Conservation (phyloP, 1,140 invertebrate species). For the Musca vetustissima region DNA sequence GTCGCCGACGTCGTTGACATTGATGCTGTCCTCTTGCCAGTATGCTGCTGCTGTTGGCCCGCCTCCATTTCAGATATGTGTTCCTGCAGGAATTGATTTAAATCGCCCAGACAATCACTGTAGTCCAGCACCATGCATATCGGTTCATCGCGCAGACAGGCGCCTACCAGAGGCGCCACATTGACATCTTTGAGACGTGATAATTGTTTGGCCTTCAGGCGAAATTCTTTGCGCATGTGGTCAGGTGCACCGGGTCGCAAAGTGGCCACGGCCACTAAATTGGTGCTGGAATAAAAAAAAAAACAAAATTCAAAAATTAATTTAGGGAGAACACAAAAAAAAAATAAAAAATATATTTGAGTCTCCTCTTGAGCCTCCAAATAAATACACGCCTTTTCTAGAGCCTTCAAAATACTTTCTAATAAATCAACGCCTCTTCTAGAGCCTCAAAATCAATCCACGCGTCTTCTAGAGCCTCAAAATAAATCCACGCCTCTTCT, state of each 20-base stretch:
- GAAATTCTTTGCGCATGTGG: conserved; percentile 65
- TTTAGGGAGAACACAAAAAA: neutral
- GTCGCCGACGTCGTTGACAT: too few species aligned
- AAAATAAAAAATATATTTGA: neutral
- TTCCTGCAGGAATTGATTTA: conserved; percentile 77
- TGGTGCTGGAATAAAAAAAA: conserved; percentile 51
- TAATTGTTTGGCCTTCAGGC: conserved; percentile 72
- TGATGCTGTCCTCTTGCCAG: neutral
- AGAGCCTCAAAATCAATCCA: too few species aligned
- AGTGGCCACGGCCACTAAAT: conserved; percentile 77
- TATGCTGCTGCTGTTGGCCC: neutral
- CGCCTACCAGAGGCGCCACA: conserved; percentile 75
- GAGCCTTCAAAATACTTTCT: too few species aligned
- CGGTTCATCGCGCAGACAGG: conserved; percentile 74
- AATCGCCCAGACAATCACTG: conserved; percentile 63
- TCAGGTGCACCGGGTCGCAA: conserved; percentile 66
- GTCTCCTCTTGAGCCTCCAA: too few species aligned
- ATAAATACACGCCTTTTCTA: too few species aligned
- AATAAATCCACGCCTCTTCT: too few species aligned
- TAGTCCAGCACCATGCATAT: conserved; percentile 71
- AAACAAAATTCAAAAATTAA: neutral
- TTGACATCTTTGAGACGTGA: conserved; percentile 75
- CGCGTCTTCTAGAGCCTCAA: too few species aligned
- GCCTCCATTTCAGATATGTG: conserved; percentile 69
- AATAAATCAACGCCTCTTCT: neutral